Evolutionary conservation across 2,113 vertebrate species (phyloP), one percentile per base, ranked within the genome.

Genomic region (Gadus chalcogrammus): DNA sequence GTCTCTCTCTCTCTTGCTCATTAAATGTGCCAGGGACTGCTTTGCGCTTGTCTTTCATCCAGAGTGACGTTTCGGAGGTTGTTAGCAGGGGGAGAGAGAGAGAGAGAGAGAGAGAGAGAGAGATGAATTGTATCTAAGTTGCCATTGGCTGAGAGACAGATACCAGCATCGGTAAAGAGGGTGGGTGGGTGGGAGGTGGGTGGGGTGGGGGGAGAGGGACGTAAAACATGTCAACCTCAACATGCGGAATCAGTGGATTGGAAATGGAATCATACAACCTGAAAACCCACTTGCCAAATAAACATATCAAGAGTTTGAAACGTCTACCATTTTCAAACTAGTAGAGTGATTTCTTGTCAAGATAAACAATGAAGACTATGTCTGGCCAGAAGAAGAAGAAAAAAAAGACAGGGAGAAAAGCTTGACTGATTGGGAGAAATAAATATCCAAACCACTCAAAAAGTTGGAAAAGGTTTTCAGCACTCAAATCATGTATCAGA

Each of bases 1-100:
- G 8, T 48, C 42, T 48, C 42, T 48, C 42, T 48, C 42, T 48
- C 42, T 48, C 48, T 48, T 71, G 65, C 76, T 87, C 82, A 86
- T 87, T 88, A 85, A 62, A 67, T 82, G 68, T 72, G 61, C 76
- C 69, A 77, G 77, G 15, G 56, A 48, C 65, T 61, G 71, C 56
- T 62, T 28, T 67, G 72, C 69, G 73, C 58, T 74, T 84, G 77
- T 79, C 79, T 78, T 74, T 80, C 66, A 79, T 79, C 79, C 52
- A n/a, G 75, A 81, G 67, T 75, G 75, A 65, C 53, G 65, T 74
- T 69, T 35, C 28, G 59, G 24, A 48, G 42, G 42, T 48, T 48
- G 42, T 48, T 48, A 48, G 42, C 42, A 48, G 42, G 42, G 42
- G 42, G 42, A 48, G 42, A 48, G 9, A 48, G 42, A 9, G 42